Base-by-base conservation (phyloP, 2,113 vertebrate species). In the Nothoprocta pentlandii region DNA sequence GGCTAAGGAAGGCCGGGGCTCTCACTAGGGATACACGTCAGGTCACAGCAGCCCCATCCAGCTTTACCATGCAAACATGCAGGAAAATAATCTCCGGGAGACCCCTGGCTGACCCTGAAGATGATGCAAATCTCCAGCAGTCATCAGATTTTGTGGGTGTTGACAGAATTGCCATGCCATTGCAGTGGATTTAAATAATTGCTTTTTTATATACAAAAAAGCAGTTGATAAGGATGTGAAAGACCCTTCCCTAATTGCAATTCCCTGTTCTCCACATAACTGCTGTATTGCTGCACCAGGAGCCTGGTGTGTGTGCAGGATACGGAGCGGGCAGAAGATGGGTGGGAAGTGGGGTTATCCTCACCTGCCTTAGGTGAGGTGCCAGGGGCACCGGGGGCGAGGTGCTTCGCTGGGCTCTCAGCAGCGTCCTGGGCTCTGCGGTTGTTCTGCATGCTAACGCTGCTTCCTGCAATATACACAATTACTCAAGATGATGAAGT, bases 401-500 rank as follows among this genome's bases (percentile, higher is more conserved):
- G 49, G 9, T 23, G 47, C 12, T 70, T 71, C 62, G 5, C 25
- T 36, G n/a, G 17, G 6, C 36, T 42, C 54, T 66, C 1, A 2
- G 58, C n/a, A 17, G 49, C 21, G 21, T 7, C 49, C 25, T 74
- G 41, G 30, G 11, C 51, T 82, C n/a, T 94, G 4, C 10, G 4
- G 39, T 70, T 74, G 14, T n/a, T 83, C n/a, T 74, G 56, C 34
- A 68, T 20, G 42, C 12, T 81, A 85, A 74, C 62, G 28, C 6
- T 39, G 10, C 66, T 69, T 67, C 73, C 47, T 90, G 22, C 80
- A 76, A 75, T 70, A 58, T 13, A 15, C 51, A 49, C 21, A 83
- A 28, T 13, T 95, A 54, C 61, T 91, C 56, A 67, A 83, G 36
- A 54, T 42, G 25, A 49, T 42, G 42, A 93, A 87, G 36, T 77